Conservation (phyloP, 2,888 invertebrate species). For the Tetragonula carbonaria region DNA sequence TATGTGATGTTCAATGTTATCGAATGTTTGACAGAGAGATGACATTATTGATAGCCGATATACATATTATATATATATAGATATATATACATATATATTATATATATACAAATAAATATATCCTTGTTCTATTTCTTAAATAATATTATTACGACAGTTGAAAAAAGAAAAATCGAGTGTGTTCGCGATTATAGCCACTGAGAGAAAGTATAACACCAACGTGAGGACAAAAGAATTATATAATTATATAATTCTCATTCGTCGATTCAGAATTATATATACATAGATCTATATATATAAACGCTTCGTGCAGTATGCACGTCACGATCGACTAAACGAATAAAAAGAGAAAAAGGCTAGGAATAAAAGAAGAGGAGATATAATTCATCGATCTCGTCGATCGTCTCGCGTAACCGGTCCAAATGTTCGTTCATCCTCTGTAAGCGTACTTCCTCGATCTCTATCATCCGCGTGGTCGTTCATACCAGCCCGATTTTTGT, state of each 20-base stretch:
- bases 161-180: conserved; percentile 51
- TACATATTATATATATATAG: conserved; percentile 66
- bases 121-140: conserved; percentile 77
- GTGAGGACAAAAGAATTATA: background rate
- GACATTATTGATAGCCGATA: conserved; percentile 68
- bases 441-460: background rate
- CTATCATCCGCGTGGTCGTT: conserved; percentile 25
- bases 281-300: conserved; percentile 17
- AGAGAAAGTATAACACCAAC: conserved; percentile 56
- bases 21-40: conserved; percentile 68
- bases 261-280: conserved; percentile 45
- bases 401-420: conserved; percentile 39
- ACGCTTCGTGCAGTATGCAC: conserved; percentile 6
- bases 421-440: conserved; percentile 7
- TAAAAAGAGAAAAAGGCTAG: background rate
- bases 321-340: conserved; percentile 12
- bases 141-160: conserved; percentile 75
- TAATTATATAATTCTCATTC: conserved; percentile 7
- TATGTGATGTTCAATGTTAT: conserved; percentile 73
- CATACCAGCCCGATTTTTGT: conserved; percentile 26
- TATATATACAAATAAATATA: conserved; percentile 73
- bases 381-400: conserved; percentile 29
- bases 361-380: background rate
- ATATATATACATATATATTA: conserved; percentile 64
- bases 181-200: conserved; percentile 51